Percentiles rank a stretch among this genome's conserved stretches.
phyloP scores from a whole-genome alignment of 2,888 invertebrate species.

The Xestia c-nigrum region DNA sequence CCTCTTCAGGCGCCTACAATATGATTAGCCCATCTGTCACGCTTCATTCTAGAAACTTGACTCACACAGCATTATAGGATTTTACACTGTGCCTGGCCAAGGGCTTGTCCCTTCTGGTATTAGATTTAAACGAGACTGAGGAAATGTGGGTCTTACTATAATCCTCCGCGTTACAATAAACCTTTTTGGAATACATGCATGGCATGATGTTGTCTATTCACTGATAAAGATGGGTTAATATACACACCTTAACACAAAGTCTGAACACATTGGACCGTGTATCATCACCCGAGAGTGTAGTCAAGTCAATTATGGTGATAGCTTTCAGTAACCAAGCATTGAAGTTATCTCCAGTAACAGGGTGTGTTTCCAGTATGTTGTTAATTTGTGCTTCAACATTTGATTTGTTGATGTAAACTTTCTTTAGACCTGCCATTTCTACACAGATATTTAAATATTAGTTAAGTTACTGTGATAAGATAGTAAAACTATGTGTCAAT shows the following conservation, averaged over 20 bases:
- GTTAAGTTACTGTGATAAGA: background rate
- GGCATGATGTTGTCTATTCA: background rate
- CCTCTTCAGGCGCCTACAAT: background rate
- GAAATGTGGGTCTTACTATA: background rate
- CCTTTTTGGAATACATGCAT: background rate
- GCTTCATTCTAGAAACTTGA: background rate
- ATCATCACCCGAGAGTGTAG: conserved; percentile 96
- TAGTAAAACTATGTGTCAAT: background rate
- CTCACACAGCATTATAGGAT: background rate
- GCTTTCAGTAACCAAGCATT: conserved; percentile 95
- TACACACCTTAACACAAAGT: conserved; percentile 94
- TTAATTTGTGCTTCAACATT: conserved; percentile 81
- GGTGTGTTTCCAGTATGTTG: conserved; percentile 73
- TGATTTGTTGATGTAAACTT: conserved; percentile 78
- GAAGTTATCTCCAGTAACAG: conserved; percentile 88
- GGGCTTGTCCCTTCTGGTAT: background rate
- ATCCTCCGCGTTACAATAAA: background rate
- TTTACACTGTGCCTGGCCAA: background rate
- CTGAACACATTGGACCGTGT: conserved; percentile 94
- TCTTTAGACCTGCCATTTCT: conserved; percentile 73
- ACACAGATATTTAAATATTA: conserved; percentile 45
- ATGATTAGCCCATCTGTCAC: background rate
- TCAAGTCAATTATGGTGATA: conserved; percentile 97
- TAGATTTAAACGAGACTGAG: background rate
- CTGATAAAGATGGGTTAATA: background rate